Percentiles rank a stretch among this genome's conserved stretches.
Evolutionary conservation across 2,113 vertebrate species (phyloP).

Genomic region (Halcyon senegalensis): DNA sequence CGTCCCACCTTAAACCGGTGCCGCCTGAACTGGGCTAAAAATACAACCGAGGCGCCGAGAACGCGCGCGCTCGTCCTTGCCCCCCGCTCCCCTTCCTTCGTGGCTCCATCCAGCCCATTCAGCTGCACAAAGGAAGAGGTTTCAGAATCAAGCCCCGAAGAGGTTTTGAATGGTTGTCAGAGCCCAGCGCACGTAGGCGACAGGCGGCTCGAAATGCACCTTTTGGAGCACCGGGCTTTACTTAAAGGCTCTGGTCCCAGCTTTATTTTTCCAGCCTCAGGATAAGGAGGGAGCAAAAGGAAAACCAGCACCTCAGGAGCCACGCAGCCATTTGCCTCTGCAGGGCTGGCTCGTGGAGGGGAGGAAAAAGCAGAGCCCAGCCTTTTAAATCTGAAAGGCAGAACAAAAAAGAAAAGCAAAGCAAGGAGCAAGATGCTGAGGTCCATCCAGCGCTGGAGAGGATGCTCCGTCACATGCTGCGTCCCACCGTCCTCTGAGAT

Average conservation of each 20-base stretch:
- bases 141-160: background rate
- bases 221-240: background rate
- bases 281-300: background rate
- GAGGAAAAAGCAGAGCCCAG: background rate
- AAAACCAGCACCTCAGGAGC: background rate
- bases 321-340: background rate
- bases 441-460: background rate
- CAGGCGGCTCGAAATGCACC: background rate
- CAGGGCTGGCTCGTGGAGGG: background rate
- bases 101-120: constrained; percentile 8
- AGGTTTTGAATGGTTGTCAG: background rate
- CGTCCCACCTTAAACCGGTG: background rate
- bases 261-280: background rate
- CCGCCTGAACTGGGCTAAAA: background rate
- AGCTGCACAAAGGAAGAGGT: constrained; percentile 2
- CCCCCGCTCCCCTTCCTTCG: background rate
- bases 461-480: background rate
- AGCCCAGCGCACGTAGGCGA: background rate
- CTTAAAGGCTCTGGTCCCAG: background rate
- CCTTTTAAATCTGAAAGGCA: background rate
- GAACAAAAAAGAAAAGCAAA: background rate
- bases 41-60: background rate
- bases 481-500: background rate
- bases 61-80: background rate
- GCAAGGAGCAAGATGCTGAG: background rate